Percentiles rank a stretch among this genome's conserved stretches.
Evolutionary conservation across 2,797 vertebrate species (phyloP).

Genomic region (Propithecus perrieri): DNA sequence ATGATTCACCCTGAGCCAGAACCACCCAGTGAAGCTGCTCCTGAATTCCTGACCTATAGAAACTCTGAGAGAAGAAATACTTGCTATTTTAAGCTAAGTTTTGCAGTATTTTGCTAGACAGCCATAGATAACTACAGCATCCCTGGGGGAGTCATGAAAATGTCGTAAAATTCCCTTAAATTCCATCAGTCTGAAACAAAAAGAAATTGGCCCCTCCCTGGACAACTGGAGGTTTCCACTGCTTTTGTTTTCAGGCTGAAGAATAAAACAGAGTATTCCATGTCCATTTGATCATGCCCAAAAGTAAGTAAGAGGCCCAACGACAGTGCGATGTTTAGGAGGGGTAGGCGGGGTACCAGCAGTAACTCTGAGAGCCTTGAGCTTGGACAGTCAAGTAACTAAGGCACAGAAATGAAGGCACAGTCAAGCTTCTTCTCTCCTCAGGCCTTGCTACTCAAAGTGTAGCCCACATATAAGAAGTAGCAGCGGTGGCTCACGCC

Average conservation of each 20-base stretch:
- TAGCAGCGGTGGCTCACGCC: neutral
- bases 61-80: neutral
- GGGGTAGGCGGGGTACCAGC: too few relatives aligned
- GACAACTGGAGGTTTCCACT: neutral
- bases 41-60: neutral
- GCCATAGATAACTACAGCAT: neutral
- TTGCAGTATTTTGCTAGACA: neutral
- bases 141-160: neutral
- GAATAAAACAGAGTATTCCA: neutral
- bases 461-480: neutral
- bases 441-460: neutral
- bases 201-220: neutral
- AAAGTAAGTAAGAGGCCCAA: neutral
- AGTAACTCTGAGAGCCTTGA: neutral
- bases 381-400: neutral
- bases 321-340: neutral
- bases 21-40: neutral
- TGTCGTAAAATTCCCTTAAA: neutral
- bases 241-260: slow-evolving; percentile 35
- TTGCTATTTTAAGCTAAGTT: neutral
- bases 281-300: neutral
- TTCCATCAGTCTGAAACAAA: neutral
- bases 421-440: neutral
- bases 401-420: neutral
- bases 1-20: neutral